Percentiles rank a stretch among this genome's conserved stretches.
phyloP scores from a whole-genome alignment of 2,888 invertebrate genomes.

The Cerceris ruficornis region DNA sequence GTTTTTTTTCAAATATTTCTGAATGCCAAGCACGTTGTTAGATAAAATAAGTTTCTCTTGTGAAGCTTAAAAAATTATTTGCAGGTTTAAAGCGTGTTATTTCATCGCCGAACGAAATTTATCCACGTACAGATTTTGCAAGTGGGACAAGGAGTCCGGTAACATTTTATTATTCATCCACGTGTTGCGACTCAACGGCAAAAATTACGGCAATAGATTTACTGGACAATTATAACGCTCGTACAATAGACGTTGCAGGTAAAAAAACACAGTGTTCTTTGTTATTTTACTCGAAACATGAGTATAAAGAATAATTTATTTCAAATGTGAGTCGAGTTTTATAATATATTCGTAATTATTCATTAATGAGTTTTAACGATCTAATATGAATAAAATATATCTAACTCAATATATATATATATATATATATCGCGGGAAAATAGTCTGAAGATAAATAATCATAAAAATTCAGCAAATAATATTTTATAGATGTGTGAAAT shows the following conservation, averaged over 20 bases:
- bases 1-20: too few relatives aligned
- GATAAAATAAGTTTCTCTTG: not conserved
- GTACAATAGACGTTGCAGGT: conserved; percentile 85
- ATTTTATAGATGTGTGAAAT: not conserved
- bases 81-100: conserved; percentile 76
- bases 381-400: not conserved
- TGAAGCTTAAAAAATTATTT: not conserved
- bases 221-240: conserved; percentile 86
- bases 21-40: not conserved
- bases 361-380: not conserved
- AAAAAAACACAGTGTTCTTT: conserved; percentile 35
- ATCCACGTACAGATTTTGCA: conserved; percentile 85
- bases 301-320: not conserved
- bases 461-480: not conserved
- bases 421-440: too few relatives aligned
- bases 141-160: conserved; percentile 87
- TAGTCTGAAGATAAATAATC: not conserved
- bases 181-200: conserved; percentile 88
- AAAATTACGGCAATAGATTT: conserved; percentile 87
- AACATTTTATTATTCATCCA: conserved; percentile 86
- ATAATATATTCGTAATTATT: too few relatives aligned
- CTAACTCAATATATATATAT: too few relatives aligned
- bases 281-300: too few relatives aligned
- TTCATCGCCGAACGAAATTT: conserved; percentile 83
- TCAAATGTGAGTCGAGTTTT: not conserved